Percentiles rank a stretch among this genome's conserved stretches.
phyloP scores from a whole-genome alignment of 2,797 vertebrate species.

The Sebastes nivosus region DNA sequence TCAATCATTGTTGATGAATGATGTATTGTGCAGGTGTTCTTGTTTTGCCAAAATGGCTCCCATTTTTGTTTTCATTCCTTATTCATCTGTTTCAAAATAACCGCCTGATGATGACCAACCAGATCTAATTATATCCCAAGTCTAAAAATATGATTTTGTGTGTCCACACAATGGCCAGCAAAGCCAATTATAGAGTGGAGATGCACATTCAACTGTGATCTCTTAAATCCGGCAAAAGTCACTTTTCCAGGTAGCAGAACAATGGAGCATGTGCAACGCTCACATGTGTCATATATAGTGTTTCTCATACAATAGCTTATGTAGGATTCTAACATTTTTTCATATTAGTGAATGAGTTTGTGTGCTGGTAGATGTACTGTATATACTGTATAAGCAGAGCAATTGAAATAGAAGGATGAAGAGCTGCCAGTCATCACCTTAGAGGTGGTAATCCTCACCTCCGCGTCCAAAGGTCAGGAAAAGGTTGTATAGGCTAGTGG shows the following conservation, averaged over 20 bases:
- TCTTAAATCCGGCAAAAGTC: conserved; percentile 52
- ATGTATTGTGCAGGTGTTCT: neutral
- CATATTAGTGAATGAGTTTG: neutral
- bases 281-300: neutral
- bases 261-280: conserved; percentile 29
- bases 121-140: neutral
- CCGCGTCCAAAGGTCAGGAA: conserved; percentile 53
- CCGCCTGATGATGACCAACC: neutral
- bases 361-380: neutral
- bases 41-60: neutral
- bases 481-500: conserved; percentile 62
- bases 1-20: conserved; percentile 29
- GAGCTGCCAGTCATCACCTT: conserved; percentile 60
- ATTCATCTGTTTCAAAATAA: neutral
- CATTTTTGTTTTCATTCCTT: neutral
- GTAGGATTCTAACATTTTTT: neutral
- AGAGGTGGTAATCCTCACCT: conserved; percentile 66
- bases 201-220: conserved; percentile 39
- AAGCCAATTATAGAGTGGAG: conserved; percentile 40
- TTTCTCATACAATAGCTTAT: conserved; percentile 9
- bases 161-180: neutral
- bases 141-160: conserved; percentile 53
- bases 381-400: neutral
- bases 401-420: conserved; percentile 52
- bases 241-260: conserved; percentile 51